phyloP scores from a whole-genome alignment of 2,113 vertebrate species.

The Nothoprocta pentlandii region DNA sequence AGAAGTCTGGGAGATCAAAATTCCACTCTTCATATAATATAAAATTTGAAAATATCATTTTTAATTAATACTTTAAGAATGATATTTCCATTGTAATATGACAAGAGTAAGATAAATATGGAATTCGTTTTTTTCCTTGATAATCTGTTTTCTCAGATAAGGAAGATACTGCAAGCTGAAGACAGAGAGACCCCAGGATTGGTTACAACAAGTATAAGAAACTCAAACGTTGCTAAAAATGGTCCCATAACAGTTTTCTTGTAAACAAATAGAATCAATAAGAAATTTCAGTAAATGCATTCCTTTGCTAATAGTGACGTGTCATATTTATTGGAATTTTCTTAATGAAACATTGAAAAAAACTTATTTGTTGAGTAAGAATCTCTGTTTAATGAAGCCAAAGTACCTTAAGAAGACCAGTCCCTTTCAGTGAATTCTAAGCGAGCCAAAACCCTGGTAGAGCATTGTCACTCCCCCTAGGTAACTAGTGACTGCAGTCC shows the following conservation, averaged over 20 bases:
- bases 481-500: rapidly evolving
- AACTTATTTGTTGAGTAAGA: not conserved
- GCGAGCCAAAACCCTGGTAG: rapidly evolving
- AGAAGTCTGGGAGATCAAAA: not conserved
- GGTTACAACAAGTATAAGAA: rapidly evolving
- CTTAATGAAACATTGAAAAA: not conserved
- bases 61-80: not conserved
- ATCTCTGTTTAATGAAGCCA: not conserved
- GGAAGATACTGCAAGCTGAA: not conserved
- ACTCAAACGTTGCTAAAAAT: not conserved
- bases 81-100: not conserved
- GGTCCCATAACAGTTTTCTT: not conserved
- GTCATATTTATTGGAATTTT: not conserved
- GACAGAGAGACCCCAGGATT: not conserved
- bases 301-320: not conserved
- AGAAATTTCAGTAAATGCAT: not conserved
- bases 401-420: not conserved
- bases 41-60: not conserved
- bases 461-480: not conserved
- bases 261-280: not conserved
- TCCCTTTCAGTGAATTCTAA: not conserved
- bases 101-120: not conserved
- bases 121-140: not conserved
- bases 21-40: not conserved
- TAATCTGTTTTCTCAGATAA: not conserved